These are phyloP conservation scores for Trididemnum nubilum DNA, from an alignment of 23 tunicate genomes.

Conservation along the genomic window DNA sequence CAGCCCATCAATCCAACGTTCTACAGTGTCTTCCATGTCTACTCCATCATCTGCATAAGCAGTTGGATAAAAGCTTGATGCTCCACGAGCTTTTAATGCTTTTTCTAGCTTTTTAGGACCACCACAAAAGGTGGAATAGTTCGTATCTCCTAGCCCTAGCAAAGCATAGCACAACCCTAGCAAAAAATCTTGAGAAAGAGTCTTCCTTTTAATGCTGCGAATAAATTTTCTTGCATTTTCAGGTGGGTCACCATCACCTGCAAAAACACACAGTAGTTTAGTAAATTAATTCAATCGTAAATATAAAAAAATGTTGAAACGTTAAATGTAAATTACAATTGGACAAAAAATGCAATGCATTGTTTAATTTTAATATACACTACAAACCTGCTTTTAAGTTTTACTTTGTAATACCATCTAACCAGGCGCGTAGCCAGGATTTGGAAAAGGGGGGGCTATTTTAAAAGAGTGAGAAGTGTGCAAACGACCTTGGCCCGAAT, in stretches of 20 bases:
- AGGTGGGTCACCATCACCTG: slow-evolving; percentile 95
- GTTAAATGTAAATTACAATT: neutral
- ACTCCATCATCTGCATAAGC: slow-evolving; percentile 91
- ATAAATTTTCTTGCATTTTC: slow-evolving; percentile 86
- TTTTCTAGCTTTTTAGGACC: slow-evolving; percentile 81
- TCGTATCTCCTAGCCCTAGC: slow-evolving; percentile 89
- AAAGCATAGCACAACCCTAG: slow-evolving; percentile 49
- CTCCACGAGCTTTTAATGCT: slow-evolving; percentile 50
- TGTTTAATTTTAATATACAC: neutral
- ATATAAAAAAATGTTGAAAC: too few species aligned
- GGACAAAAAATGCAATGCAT: neutral
- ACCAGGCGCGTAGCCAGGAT: too few species aligned
- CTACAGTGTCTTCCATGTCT: slow-evolving; percentile 73
- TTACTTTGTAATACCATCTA: too few species aligned
- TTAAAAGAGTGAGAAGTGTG: too few species aligned
- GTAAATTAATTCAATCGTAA: too few species aligned
- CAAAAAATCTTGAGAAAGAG: slow-evolving; percentile 28
- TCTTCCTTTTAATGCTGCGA: slow-evolving; percentile 46
- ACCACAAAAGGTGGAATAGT: slow-evolving; percentile 92
- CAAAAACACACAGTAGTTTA: neutral
- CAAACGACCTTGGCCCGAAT: too few species aligned
- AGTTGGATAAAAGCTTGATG: slow-evolving; percentile 47
- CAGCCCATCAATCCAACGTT: slow-evolving; percentile 86
- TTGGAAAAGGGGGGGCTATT: too few species aligned
- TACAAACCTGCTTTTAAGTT: neutral